Evolutionary conservation across 2,113 vertebrate genomes (phyloP).

Genomic region (Otocyon megalotis): DNA sequence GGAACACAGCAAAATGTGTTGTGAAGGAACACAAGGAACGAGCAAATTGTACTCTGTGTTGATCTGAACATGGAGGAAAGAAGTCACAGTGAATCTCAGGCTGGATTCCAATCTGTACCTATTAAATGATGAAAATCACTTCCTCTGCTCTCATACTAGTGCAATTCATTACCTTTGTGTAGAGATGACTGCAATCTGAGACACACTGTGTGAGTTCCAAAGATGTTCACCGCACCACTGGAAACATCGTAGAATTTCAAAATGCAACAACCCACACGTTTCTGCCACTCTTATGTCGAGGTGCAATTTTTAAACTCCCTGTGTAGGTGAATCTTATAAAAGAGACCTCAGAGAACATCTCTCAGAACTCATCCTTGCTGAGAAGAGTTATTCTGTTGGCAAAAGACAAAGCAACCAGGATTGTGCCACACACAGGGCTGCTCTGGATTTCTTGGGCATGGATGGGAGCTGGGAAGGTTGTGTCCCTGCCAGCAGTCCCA

Average conservation of each 20-base stretch:
- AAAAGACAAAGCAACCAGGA: rapidly evolving
- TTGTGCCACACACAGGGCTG: rapidly evolving
- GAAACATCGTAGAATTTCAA: background rate
- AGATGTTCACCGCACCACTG: background rate
- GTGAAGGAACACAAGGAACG: no score
- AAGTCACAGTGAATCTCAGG: background rate
- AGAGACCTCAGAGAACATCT: background rate
- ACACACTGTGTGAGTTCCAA: background rate
- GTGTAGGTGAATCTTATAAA: background rate
- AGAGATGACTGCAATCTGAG: background rate
- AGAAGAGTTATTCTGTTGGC: no score
- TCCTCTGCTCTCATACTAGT: background rate
- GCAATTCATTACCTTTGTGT: background rate
- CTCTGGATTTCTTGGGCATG: rapidly evolving
- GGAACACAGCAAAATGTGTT: background rate
- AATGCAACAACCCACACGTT: background rate
- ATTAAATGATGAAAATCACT: background rate
- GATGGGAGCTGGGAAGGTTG: background rate
- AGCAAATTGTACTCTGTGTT: background rate
- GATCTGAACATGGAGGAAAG: background rate
- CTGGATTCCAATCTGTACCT: background rate
- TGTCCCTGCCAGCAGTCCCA: no score
- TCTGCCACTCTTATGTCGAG: background rate
- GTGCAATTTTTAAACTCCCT: background rate
- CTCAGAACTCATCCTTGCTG: background rate